A percentile compares a stretch with the other conserved stretches of the same genome.
These are phyloP conservation scores for Thymelicus lineola DNA, from an alignment of 2,888 invertebrate genomes.

Conservation along the genomic window DNA sequence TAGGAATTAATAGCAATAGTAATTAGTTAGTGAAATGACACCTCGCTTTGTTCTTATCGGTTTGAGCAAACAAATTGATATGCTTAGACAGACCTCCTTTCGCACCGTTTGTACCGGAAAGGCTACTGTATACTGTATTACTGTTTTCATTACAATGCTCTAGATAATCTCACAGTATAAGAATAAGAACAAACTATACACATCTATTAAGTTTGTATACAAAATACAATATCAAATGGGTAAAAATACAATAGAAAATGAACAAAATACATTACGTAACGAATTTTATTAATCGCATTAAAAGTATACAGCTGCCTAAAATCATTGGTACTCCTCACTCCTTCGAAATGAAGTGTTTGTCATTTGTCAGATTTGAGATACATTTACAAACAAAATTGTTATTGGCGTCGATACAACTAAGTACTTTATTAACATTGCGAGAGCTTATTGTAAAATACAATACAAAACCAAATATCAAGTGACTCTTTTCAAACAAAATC, in stretches of 20 bases:
- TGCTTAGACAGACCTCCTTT: conserved; percentile 36
- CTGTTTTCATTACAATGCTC: no score
- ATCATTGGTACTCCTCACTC: conserved; percentile 18
- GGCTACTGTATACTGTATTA: conserved; percentile 17
- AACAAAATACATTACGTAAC: conserved; percentile 9
- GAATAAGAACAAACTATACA: no score
- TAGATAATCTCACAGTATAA: no score
- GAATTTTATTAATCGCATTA: background rate
- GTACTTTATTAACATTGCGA: background rate
- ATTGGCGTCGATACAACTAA: conserved; percentile 1
- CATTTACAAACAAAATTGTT: background rate
- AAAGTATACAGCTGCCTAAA: conserved; percentile 22
- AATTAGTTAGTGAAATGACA: conserved; percentile 27
- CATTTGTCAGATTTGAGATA: conserved; percentile 19
- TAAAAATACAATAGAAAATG: conserved; percentile 2
- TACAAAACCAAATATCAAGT: no score
- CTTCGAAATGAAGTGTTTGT: conserved; percentile 6
- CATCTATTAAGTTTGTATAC: conserved; percentile 6
- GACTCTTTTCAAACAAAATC: no score
- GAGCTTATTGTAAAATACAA: background rate
- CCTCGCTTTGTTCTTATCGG: conserved; percentile 49
- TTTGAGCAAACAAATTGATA: conserved; percentile 52
- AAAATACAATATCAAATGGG: conserved; percentile 1
- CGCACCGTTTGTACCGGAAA: conserved; percentile 27
- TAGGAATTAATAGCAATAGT: conserved; percentile 22